Evolutionary conservation across 2,113 vertebrate genomes (phyloP).

Genomic region (Falcunculus frontatus): DNA sequence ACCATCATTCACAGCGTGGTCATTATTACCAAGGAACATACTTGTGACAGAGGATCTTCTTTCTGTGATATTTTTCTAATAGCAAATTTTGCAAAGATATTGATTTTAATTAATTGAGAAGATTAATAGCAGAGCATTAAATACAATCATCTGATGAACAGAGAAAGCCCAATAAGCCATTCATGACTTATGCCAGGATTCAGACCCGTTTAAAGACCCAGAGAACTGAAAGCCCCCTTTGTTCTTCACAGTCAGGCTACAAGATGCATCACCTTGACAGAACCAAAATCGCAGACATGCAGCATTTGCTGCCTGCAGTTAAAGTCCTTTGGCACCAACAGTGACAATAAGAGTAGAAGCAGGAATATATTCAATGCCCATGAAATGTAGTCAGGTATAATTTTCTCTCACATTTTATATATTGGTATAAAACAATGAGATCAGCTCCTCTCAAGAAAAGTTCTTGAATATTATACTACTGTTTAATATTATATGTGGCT

Average conservation of each 20-base stretch:
- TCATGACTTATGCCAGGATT: not conserved
- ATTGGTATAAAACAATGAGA: not conserved
- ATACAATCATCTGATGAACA: not conserved
- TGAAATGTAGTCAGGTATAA: not conserved
- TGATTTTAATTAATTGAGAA: not conserved
- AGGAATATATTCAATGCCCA: not conserved
- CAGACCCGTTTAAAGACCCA: not conserved
- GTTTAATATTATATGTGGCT: not conserved
- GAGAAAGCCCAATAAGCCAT: not conserved
- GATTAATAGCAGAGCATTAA: not conserved
- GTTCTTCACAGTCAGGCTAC: not conserved
- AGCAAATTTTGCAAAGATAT: not conserved
- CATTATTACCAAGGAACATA: not conserved
- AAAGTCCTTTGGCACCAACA: not conserved
- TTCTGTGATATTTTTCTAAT: not conserved
- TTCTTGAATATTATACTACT: not conserved
- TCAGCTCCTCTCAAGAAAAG: not conserved
- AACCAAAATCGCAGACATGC: not conserved
- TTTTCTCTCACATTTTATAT: not conserved
- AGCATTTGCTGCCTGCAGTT: not conserved
- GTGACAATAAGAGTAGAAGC: not conserved
- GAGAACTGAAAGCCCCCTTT: not conserved
- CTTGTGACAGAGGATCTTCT: not conserved
- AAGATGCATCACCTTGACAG: not conserved
- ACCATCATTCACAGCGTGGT: not conserved